Evolutionary conservation across 2,113 vertebrate species (phyloP), one percentile per base, ranked within the genome.

Genomic region (Plotosus lineatus): DNA sequence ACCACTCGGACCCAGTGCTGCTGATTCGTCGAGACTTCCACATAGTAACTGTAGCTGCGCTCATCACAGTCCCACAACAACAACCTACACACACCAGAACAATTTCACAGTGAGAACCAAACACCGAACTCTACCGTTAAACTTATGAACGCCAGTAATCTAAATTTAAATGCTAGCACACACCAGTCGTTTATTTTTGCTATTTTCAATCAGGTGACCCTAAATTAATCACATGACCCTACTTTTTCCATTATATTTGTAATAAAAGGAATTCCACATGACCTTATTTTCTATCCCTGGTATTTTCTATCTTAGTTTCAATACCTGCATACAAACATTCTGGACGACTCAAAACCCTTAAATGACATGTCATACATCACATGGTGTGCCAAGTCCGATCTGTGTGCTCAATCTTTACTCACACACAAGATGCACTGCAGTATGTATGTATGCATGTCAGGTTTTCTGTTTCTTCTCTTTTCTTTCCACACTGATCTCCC

Each of bases 1-100:
- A 95, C 92, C 81, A 99, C 96, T 91, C 93, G 96, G 1, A 93
- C 95, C 98, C 98, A 99, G 81, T 97, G 95, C 77, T 99, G 98
- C 92, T 98, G 98, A 84, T 98, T 96, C 1, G 95, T 94, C 79
- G 98, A 99, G 66, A 97, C 93, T 79, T 99, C 98, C 2, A 98
- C 91, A 69, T 98, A 99, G 86, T 98, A 99, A 77, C 97, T 99
- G 86, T 99, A 99, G 86, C 96, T 98, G 33, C 97, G 95, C 75
- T 99, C 97, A 36, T 99, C 98, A 85, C 98, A 99, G 91, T 99
- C 98, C 97, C 98, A 99, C 68, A 99, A 94, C 2, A 99, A 89
- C 80, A 99, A 92, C 91, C 98, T 99, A 65, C 50, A 84, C 15
- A 80, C 26, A 79, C 26, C 31, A 56, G 5, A 75, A 75, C 33